phyloP scores from a whole-genome alignment of 2,113 vertebrate genomes.

The Meriones unguiculatus region DNA sequence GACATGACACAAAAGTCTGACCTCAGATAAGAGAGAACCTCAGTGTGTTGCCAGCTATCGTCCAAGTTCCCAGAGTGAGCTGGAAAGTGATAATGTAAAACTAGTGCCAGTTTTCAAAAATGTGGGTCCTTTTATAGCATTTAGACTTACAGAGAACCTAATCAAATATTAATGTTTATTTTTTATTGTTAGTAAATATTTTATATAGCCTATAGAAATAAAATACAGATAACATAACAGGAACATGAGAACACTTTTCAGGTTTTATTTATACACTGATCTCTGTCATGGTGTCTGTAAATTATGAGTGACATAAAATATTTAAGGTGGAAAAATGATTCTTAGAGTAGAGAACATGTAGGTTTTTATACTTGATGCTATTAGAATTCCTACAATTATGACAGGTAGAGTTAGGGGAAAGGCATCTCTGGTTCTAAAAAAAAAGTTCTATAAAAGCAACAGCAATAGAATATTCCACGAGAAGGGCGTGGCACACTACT shows the following conservation, averaged over 20 bases:
- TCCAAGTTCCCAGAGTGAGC: not conserved
- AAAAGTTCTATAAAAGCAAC: not conserved
- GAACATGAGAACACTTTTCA: not conserved
- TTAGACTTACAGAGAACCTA: not conserved
- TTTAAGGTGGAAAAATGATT: not conserved
- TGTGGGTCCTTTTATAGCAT: not conserved
- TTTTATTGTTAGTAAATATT: slow-evolving; percentile 51
- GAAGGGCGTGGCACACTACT: not conserved
- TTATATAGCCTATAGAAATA: not conserved
- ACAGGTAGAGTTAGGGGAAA: not conserved
- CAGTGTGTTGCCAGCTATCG: not conserved
- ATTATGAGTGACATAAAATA: not conserved
- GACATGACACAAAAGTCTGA: not conserved
- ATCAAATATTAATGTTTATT: not conserved
- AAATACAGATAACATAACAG: not conserved
- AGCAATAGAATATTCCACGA: not conserved
- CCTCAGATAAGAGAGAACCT: not conserved
- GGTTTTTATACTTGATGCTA: not conserved
- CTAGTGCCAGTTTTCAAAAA: not conserved
- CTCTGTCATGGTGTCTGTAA: not conserved
- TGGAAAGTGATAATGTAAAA: not conserved
- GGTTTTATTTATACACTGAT: not conserved
- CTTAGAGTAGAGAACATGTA: not conserved
- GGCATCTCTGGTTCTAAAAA: not conserved
- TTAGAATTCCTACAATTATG: not conserved